A percentile compares a stretch with the other conserved stretches of the same genome.
Evolutionary conservation across 2,113 vertebrate species (phyloP).

Genomic region (Mustela lutreola): DNA sequence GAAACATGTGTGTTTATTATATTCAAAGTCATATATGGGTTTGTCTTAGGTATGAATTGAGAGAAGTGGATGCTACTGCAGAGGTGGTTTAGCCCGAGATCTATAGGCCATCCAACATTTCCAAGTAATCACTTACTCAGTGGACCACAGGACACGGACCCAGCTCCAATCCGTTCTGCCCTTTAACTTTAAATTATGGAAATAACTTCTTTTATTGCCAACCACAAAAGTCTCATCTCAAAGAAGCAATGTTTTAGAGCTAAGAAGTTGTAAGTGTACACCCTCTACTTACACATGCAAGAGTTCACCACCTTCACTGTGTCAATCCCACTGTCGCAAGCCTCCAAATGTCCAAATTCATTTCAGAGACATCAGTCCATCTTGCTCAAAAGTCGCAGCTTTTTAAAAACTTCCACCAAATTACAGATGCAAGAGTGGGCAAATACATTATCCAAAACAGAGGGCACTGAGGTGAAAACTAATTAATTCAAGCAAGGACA

Average conservation of each 20-base stretch:
- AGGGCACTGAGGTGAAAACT: background rate
- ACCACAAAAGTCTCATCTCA: background rate
- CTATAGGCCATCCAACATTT: background rate
- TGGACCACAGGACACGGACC: background rate
- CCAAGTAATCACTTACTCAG: background rate
- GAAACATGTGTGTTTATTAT: background rate
- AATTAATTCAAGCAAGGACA: conserved; percentile 46
- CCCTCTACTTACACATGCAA: background rate
- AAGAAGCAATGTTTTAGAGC: background rate
- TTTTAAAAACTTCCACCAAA: conserved; percentile 47
- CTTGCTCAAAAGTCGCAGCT: background rate
- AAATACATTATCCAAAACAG: background rate
- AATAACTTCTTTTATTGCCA: background rate
- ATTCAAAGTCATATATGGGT: background rate
- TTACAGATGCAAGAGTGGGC: background rate
- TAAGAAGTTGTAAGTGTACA: background rate
- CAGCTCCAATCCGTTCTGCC: background rate
- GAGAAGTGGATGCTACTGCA: background rate
- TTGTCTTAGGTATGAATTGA: background rate
- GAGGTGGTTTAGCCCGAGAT: background rate
- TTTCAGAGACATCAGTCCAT: background rate
- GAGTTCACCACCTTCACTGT: background rate
- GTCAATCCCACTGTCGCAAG: background rate
- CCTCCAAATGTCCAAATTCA: background rate
- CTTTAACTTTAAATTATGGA: background rate